These are phyloP conservation scores for Oscheius sp. DNA, from an alignment of 2,888 invertebrate species.

Conservation along the genomic window DNA sequence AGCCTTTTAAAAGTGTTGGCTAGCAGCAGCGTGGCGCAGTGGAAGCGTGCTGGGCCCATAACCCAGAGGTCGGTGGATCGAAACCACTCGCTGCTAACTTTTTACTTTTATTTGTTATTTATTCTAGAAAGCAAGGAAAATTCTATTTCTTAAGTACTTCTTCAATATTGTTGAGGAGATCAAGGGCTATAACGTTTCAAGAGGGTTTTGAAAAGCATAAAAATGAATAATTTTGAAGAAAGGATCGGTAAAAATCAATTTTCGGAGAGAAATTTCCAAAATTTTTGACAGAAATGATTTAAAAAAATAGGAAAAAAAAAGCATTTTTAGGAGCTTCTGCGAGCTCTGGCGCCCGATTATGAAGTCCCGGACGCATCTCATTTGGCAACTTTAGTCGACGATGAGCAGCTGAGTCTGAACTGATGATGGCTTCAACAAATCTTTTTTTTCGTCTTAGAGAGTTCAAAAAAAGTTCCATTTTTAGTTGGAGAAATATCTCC, in stretches of 20 bases:
- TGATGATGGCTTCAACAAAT: not conserved
- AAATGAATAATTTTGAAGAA: not conserved
- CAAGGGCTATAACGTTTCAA: too few relatives aligned
- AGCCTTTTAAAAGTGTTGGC: too few relatives aligned
- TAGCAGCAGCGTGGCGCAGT: slow-evolving; percentile 84
- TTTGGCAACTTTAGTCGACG: slow-evolving; percentile 35
- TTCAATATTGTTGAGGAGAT: too few relatives aligned
- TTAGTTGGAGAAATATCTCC: not conserved
- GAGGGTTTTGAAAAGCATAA: not conserved
- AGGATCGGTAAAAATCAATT: not conserved
- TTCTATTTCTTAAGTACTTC: too few relatives aligned
- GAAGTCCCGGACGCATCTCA: slow-evolving; percentile 47
- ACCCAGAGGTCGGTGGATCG: slow-evolving; percentile 85
- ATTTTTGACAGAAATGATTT: not conserved
- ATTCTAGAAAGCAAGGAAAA: too few relatives aligned
- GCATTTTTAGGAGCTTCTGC: slow-evolving; percentile 47
- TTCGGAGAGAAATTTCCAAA: not conserved
- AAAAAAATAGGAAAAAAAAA: not conserved
- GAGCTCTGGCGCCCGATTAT: slow-evolving; percentile 54
- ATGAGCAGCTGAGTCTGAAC: slow-evolving; percentile 24
- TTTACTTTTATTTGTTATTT: not conserved
- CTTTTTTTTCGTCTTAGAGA: not conserved
- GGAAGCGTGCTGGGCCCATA: slow-evolving; percentile 85
- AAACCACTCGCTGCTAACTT: slow-evolving; percentile 68
- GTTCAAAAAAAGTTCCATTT: too few relatives aligned